Evolutionary conservation across 2,113 vertebrate species (phyloP).

Genomic region (Tachysurus vachellii): DNA sequence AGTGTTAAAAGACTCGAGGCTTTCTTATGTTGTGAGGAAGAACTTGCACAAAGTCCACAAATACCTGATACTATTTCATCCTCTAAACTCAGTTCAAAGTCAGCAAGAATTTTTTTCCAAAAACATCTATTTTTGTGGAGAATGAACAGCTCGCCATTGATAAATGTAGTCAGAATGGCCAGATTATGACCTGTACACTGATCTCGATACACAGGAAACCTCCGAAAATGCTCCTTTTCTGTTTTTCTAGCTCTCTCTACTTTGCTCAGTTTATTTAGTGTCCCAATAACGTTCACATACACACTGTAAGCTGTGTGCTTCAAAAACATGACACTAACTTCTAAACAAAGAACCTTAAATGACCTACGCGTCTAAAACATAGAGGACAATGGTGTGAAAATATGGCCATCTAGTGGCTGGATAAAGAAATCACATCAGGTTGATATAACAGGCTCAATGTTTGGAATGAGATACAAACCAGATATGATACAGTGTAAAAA

Average conservation of each 20-base stretch:
- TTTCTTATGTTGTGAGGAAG: slow-evolving; percentile 27
- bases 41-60: slow-evolving; percentile 36
- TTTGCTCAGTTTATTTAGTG: background rate
- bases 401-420: slow-evolving; percentile 31
- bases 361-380: background rate
- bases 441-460: background rate
- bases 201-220: background rate
- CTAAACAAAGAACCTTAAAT: background rate
- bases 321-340: background rate
- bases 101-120: background rate
- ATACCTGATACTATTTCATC: background rate
- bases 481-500: background rate
- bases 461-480: background rate
- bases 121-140: background rate
- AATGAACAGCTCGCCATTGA: background rate
- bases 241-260: background rate
- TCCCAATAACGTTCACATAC: background rate
- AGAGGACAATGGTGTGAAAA: background rate
- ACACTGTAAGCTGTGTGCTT: background rate
- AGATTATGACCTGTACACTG: background rate
- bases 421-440: background rate
- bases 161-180: background rate
- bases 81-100: background rate
- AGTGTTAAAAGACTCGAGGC: slow-evolving; percentile 4
- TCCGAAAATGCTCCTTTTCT: too few relatives aligned